Evolutionary conservation across 2,888 invertebrate genomes (phyloP).

Genomic region (Leptinotarsa rubiginosa): DNA sequence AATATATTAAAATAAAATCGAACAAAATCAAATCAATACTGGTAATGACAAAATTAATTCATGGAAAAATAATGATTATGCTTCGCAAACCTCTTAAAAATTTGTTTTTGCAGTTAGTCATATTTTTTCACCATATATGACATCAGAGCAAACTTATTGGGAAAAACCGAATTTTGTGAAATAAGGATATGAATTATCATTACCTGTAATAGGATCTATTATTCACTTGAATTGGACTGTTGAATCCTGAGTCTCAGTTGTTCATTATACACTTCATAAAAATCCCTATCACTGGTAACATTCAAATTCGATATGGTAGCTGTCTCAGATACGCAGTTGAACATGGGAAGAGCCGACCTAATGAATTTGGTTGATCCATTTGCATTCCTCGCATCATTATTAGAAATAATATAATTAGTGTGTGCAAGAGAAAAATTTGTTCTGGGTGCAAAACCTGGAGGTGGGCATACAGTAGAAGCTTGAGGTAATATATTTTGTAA

Average conservation of each 20-base stretch:
- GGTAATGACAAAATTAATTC: no score
- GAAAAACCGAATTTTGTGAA: no score
- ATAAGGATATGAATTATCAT: background rate
- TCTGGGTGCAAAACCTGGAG: constrained; percentile 26
- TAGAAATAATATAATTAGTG: background rate
- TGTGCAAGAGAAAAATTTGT: constrained; percentile 12
- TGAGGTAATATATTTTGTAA: constrained; percentile 15
- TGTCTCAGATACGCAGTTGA: constrained; percentile 13
- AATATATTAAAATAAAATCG: no score
- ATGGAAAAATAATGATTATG: no score
- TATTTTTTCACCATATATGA: no score
- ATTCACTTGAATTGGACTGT: background rate
- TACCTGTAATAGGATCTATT: background rate
- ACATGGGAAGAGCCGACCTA: background rate
- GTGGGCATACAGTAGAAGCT: constrained; percentile 18
- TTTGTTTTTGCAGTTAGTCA: no score
- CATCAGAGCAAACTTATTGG: no score
- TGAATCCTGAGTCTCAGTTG: constrained; percentile 14
- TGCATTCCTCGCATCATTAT: background rate
- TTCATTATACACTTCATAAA: constrained; percentile 34
- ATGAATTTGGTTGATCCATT: background rate
- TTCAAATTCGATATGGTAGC: constrained; percentile 20
- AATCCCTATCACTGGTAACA: constrained; percentile 26
- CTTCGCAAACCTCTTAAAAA: no score
- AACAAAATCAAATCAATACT: no score